A percentile compares a stretch with the other conserved stretches of the same genome.
These are phyloP conservation scores for Centruroides sculpturatus DNA, from an alignment of 1,140 invertebrate genomes.

Conservation along the genomic window DNA sequence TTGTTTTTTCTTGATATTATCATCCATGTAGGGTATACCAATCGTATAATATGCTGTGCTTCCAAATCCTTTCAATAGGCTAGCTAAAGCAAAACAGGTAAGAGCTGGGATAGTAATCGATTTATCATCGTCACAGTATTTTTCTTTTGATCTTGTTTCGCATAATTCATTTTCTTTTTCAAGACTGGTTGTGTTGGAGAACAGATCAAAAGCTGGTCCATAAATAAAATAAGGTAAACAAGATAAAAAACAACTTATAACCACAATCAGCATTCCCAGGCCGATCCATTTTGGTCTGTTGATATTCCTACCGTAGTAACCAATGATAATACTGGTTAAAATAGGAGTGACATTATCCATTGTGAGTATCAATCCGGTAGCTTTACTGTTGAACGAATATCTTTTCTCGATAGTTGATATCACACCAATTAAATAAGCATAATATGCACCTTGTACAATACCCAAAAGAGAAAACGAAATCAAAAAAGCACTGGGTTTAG, in stretches of 20 bases:
- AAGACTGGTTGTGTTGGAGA: background rate
- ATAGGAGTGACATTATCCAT: conserved; percentile 13
- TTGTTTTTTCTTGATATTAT: conserved; percentile 25
- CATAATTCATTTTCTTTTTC: background rate
- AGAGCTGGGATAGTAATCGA: background rate
- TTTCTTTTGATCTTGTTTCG: background rate
- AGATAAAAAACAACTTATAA: conserved; percentile 46
- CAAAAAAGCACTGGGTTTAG: conserved; percentile 4
- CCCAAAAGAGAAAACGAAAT: conserved; percentile 7
- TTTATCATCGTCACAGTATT: background rate
- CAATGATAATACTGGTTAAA: conserved; percentile 6
- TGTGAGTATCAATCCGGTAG: conserved; percentile 41
- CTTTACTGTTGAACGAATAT: conserved; percentile 60
- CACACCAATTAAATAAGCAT: conserved; percentile 14
- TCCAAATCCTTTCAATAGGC: conserved; percentile 17
- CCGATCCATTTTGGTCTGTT: conserved; percentile 55
- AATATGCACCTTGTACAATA: conserved; percentile 13
- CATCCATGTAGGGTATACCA: conserved; percentile 25
- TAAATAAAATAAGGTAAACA: conserved; percentile 51
- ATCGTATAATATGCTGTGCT: conserved; percentile 18
- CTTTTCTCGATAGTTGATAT: conserved; percentile 23
- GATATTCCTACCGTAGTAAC: conserved; percentile 30
- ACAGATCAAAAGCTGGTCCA: conserved; percentile 30
- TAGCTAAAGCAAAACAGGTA: conserved; percentile 6
- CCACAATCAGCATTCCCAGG: conserved; percentile 49